A percentile compares a stretch with the other conserved stretches of the same genome.
These are phyloP conservation scores for Cyprinus carpio DNA, from an alignment of 2,113 vertebrate species.

Conservation along the genomic window DNA sequence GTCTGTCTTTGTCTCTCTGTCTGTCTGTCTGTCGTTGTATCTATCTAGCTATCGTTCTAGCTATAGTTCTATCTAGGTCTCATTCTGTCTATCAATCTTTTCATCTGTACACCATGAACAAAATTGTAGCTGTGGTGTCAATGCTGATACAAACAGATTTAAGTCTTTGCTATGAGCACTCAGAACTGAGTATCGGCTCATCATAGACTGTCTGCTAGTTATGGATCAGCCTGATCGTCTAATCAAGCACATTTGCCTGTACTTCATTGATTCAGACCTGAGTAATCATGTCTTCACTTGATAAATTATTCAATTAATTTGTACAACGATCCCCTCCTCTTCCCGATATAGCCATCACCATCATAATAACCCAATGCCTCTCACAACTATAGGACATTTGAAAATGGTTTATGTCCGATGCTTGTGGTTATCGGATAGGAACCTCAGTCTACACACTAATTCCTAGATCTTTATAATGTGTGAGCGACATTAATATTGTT, in stretches of 20 bases:
- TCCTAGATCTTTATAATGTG: constrained; percentile 29
- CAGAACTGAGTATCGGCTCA: not conserved
- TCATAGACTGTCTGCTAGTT: constrained; percentile 31
- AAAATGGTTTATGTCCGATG: constrained; percentile 38
- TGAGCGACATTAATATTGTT: constrained; percentile 21
- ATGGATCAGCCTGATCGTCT: constrained; percentile 6
- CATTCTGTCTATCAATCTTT: not conserved
- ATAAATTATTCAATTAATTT: constrained; percentile 52
- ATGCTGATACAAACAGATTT: not conserved
- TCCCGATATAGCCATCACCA: constrained; percentile 27
- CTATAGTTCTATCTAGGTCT: not conserved
- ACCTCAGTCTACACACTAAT: not conserved
- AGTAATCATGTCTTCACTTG: constrained; percentile 46
- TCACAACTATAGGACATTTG: constrained; percentile 14
- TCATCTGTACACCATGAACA: not conserved
- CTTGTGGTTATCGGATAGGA: constrained; percentile 34
- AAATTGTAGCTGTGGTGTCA: not conserved
- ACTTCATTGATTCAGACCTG: constrained; percentile 42
- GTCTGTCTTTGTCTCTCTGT: not conserved
- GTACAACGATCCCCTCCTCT: not conserved
- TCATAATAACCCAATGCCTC: constrained; percentile 32
- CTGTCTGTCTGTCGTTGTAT: not conserved
- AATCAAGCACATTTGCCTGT: constrained; percentile 42
- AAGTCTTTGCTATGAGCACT: constrained; percentile 24
- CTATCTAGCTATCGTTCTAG: not conserved